phyloP scores from a whole-genome alignment of 2,797 vertebrate genomes.

The Ispidina picta region DNA sequence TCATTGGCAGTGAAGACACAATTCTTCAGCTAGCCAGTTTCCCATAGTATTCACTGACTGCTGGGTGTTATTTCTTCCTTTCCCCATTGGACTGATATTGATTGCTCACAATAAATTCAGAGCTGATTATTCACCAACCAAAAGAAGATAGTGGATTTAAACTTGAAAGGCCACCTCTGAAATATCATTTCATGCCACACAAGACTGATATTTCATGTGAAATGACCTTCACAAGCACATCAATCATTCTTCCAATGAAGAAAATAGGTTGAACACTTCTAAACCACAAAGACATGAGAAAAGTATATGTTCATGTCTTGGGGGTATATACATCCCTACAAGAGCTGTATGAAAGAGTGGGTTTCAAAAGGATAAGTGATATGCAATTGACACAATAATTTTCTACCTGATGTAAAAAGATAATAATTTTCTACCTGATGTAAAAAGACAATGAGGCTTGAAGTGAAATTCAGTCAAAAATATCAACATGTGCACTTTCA shows the following conservation, averaged over 20 bases:
- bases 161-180: conserved; percentile 8
- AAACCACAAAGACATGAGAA: background rate
- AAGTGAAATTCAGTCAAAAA: background rate
- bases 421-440: too few relatives aligned
- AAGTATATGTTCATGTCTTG: background rate
- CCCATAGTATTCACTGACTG: conserved; percentile 34
- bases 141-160: conserved; percentile 15
- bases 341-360: background rate
- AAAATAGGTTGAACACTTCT: background rate
- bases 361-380: background rate
- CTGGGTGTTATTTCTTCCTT: conserved; percentile 21
- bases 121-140: conserved; percentile 51
- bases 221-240: background rate
- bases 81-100: conserved; percentile 21
- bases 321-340: background rate
- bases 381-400: background rate
- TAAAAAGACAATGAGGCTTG: background rate
- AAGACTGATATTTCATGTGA: background rate
- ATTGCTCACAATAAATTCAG: conserved; percentile 52
- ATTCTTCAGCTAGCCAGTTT: conserved; percentile 47
- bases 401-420: background rate
- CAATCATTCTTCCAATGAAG: background rate
- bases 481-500: background rate
- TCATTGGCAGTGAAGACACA: conserved; percentile 40
- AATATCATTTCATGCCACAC: conserved; percentile 26